Evolutionary conservation across 2,888 invertebrate species (phyloP).

Genomic region (Elysia crispata): DNA sequence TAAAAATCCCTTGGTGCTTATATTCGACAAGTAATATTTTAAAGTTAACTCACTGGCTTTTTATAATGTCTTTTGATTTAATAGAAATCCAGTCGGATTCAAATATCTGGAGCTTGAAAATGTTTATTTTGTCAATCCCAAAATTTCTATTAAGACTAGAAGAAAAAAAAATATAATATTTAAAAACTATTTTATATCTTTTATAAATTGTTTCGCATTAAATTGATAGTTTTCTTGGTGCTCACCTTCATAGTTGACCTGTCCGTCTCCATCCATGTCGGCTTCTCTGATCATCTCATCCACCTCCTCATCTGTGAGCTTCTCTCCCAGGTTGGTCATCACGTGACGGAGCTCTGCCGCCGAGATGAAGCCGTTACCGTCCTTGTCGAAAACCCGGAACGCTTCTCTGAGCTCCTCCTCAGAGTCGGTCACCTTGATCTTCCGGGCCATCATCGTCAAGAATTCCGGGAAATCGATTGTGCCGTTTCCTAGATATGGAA

Average conservation of each 20-base stretch:
- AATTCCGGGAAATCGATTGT: slow-evolving; percentile 53
- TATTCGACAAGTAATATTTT: too few species aligned
- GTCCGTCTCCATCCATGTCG: slow-evolving; percentile 52
- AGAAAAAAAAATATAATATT: too few species aligned
- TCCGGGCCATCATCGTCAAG: slow-evolving; percentile 53
- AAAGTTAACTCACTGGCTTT: too few species aligned
- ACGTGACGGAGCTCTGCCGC: slow-evolving; percentile 52
- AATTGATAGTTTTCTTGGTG: too few species aligned
- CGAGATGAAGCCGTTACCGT: slow-evolving; percentile 52
- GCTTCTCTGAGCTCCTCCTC: slow-evolving; percentile 52
- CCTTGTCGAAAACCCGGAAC: slow-evolving; percentile 53
- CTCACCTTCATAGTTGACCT: slow-evolving; percentile 52
- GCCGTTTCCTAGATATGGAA: slow-evolving; percentile 48
- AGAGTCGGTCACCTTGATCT: slow-evolving; percentile 51
- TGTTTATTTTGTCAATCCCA: too few species aligned
- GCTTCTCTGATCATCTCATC: slow-evolving; percentile 53
- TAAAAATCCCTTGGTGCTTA: too few species aligned
- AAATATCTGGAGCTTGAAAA: too few species aligned
- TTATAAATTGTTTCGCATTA: too few species aligned
- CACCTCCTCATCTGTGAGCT: slow-evolving; percentile 52
- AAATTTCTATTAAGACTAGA: too few species aligned
- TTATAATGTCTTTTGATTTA: too few species aligned
- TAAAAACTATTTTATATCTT: too few species aligned
- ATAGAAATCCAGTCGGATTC: too few species aligned
- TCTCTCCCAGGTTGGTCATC: slow-evolving; percentile 52